Evolutionary conservation across 2,888 invertebrate genomes (phyloP).

Genomic region (Agonopterix alstromeriana): DNA sequence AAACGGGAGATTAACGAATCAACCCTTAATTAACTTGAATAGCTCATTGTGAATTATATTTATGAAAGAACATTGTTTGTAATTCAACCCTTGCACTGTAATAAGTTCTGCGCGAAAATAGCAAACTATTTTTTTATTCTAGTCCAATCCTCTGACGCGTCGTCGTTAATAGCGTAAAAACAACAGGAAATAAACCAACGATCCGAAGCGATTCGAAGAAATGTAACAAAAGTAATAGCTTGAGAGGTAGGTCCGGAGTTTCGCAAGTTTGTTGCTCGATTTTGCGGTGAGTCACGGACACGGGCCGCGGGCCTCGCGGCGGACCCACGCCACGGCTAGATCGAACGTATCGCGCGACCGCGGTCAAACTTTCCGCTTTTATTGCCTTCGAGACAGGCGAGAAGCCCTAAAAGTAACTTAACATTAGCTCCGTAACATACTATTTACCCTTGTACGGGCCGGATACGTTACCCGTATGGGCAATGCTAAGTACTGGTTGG

Average conservation of each 20-base stretch:
- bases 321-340: conserved; percentile 13
- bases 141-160: too few relatives aligned
- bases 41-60: too few relatives aligned
- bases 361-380: conserved; percentile 38
- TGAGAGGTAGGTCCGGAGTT: conserved; percentile 29
- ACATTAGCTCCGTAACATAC: not conserved
- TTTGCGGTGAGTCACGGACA: conserved; percentile 41
- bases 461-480: too few relatives aligned
- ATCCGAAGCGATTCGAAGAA: conserved; percentile 24
- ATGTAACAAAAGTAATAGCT: conserved; percentile 28
- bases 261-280: conserved; percentile 41
- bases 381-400: conserved; percentile 31
- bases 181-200: conserved; percentile 27
- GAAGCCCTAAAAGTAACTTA: conserved; percentile 19
- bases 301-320: not conserved
- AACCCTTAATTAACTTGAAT: not conserved
- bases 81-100: too few relatives aligned
- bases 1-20: not conserved
- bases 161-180: not conserved
- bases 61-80: too few relatives aligned
- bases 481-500: too few relatives aligned
- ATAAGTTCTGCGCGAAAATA: too few relatives aligned
- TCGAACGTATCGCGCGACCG: conserved; percentile 5
- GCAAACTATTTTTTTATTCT: too few relatives aligned
- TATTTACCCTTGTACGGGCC: not conserved